Evolutionary conservation across 2,888 invertebrate genomes (phyloP).

Genomic region (Eupithecia centaureata): DNA sequence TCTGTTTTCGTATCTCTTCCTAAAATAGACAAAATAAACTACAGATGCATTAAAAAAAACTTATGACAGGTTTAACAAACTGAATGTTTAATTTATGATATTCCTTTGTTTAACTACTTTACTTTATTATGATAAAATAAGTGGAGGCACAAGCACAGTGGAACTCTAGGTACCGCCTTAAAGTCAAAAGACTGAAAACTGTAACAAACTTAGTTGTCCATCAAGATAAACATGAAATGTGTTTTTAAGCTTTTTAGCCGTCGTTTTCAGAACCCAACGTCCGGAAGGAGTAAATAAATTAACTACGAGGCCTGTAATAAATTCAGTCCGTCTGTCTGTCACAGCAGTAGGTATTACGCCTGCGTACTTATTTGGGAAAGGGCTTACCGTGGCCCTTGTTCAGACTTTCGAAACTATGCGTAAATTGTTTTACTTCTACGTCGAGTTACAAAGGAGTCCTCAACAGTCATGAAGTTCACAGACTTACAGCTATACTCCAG

Average conservation of each 20-base stretch:
- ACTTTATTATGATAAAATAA: too few relatives aligned
- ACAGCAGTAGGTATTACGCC: conserved; percentile 39
- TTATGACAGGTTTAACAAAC: too few relatives aligned
- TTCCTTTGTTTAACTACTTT: too few relatives aligned
- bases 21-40: too few relatives aligned
- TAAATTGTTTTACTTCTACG: conserved; percentile 1
- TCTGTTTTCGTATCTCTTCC: too few relatives aligned
- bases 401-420: conserved; percentile 3
- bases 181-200: neutral
- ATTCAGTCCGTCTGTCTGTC: conserved; percentile 44
- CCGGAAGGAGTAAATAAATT: conserved; percentile 43
- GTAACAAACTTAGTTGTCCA: neutral
- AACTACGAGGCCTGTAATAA: conserved; percentile 42
- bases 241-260: conserved; percentile 24
- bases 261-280: conserved; percentile 32
- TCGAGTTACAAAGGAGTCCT: neutral
- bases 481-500: neutral
- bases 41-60: too few relatives aligned
- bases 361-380: conserved; percentile 32
- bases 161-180: too few relatives aligned
- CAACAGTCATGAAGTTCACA: neutral
- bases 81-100: too few relatives aligned
- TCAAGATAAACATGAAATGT: conserved; percentile 21
- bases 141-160: too few relatives aligned
- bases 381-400: conserved; percentile 9